Evolutionary conservation across 2,888 invertebrate genomes (phyloP), one percentile per base, ranked within the genome.

Genomic region (Phyto melanocephala): DNA sequence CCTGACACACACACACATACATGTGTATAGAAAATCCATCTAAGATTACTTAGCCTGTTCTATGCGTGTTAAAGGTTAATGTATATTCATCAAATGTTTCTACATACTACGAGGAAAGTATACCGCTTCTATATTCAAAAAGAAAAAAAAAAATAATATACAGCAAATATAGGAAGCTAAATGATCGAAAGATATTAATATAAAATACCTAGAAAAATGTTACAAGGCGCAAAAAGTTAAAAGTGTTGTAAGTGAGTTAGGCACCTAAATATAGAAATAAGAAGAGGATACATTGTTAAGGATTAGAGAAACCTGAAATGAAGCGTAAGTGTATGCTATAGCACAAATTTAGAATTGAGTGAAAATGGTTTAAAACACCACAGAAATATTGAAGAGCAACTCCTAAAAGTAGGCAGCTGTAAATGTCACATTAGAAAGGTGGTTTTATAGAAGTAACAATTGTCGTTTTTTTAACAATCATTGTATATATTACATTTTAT

Each of bases 41-140:
- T 75, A 67, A 58, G 70, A 75, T 81, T 74, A 78, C 65, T 35
- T 52, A 54, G 79, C 45, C 79, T 54, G 76, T 74, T 78, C 67
- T 71, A 65, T 84, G 80, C 81, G 83, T 78, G 81, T 70, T 70
- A 78, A 83, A 83, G 83, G 83, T 80, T 82, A 82, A 82, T 82
- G 82, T 82, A 82, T 75, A 79, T 79, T 71, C 82, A 82, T 79
- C 79, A 82, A 82, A 75, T 74, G 58, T 52, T 54, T 22, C 22
- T 37, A 45, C 50, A 28, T 28, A 28, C 6, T 28, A 28, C 6
- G 6, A 28, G 28, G 28, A 28, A 5, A 28, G 28, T 3, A 28
- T 5, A 28, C 28, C 3, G 28, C n/a, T n/a, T n/a, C n/a, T n/a
- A n/a, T n/a, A n/a, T 28, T 28, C 3, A 28, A 28, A 28, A 28